These are phyloP conservation scores for Psilopogon haemacephalus DNA, from an alignment of 2,113 vertebrate genomes.

Conservation along the genomic window DNA sequence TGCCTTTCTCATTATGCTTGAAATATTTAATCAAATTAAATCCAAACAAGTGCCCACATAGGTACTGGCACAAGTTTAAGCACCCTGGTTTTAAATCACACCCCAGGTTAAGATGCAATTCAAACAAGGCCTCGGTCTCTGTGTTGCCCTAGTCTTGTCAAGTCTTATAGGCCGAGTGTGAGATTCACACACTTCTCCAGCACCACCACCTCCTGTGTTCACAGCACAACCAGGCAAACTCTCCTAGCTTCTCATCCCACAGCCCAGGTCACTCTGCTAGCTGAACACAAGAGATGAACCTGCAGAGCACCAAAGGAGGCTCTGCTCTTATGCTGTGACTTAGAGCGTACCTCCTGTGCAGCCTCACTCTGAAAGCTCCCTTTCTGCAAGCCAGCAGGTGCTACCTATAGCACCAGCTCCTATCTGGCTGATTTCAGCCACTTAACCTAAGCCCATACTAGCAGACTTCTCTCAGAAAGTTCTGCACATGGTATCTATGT, in stretches of 20 bases:
- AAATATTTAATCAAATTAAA: slow-evolving; percentile 51
- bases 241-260: not conserved
- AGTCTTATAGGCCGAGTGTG: not conserved
- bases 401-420: not conserved
- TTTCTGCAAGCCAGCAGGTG: not conserved
- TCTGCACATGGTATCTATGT: slow-evolving; percentile 1
- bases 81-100: slow-evolving; percentile 48
- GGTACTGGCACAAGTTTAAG: slow-evolving; percentile 51
- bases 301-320: not conserved
- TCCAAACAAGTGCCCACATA: slow-evolving; percentile 43
- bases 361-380: not conserved
- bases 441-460: not conserved
- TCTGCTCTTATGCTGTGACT: not conserved
- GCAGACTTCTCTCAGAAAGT: slow-evolving; percentile 30
- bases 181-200: not conserved
- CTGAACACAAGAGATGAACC: not conserved
- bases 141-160: not conserved
- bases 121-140: slow-evolving; percentile 24
- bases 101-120: slow-evolving; percentile 31
- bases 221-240: not conserved
- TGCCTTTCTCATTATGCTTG: slow-evolving; percentile 27
- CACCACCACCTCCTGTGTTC: not conserved
- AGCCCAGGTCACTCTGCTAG: not conserved
- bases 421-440: not conserved
- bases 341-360: not conserved